Evolutionary conservation across 2,888 invertebrate species (phyloP).

Genomic region (Scelioninae gen. 1): DNA sequence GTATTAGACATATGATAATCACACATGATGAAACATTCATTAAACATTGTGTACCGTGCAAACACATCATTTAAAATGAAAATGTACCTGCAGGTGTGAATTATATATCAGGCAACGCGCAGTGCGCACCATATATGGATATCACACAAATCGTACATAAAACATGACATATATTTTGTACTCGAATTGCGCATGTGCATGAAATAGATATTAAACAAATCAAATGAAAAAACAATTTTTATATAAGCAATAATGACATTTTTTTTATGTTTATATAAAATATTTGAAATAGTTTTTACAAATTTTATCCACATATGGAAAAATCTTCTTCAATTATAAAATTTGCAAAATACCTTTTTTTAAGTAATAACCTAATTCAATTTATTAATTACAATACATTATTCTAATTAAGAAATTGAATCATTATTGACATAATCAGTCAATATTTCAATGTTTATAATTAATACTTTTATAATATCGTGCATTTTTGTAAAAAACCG

Average conservation of each 20-base stretch:
- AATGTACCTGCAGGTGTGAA: constrained; percentile 25
- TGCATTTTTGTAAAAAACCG: neutral
- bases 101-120: constrained; percentile 35
- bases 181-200: neutral
- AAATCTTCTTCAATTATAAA: no score
- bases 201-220: constrained; percentile 1
- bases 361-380: no score
- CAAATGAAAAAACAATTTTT: no score
- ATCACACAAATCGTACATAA: constrained; percentile 16
- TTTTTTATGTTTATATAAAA: no score
- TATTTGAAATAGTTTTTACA: no score
- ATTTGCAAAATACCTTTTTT: no score
- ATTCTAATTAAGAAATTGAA: no score
- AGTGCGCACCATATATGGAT: constrained; percentile 15
- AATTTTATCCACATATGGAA: no score
- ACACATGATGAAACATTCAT: constrained; percentile 34
- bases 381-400: no score
- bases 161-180: constrained; percentile 47
- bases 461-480: no score
- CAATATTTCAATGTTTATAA: constrained; percentile 31
- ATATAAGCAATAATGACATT: no score
- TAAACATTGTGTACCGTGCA: constrained; percentile 51
- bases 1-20: constrained; percentile 51
- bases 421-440: no score
- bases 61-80: constrained; percentile 53